Base-by-base conservation (phyloP, 1,140 invertebrate species). In the Meloidogyne hapla region DNA sequence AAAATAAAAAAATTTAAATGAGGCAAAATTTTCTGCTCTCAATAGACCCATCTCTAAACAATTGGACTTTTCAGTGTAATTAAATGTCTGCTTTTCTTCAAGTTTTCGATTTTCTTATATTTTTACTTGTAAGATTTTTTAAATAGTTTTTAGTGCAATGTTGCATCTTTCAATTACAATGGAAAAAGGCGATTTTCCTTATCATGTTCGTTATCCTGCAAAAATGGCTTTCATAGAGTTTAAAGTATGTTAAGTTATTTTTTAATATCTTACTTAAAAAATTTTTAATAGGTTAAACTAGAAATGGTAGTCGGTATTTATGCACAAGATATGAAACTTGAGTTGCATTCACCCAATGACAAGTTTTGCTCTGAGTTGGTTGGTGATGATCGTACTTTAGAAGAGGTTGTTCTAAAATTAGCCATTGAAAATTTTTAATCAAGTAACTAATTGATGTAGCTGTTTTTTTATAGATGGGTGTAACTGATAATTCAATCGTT, bases 271-370 rank as follows among this genome's bases (percentile, higher is more conserved):
- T 33, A 18, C 12, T 45, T 64, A 62, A 70, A 6, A 42, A 21
- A 12, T 33, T 23, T 75, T 45, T 26, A 69, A 71, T 79, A 78
- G 77, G 23, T 70, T 23, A 78, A 78, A 56, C 69, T 78, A 21
- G 76, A 78, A 71, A 25, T 78, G 40, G 77, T 78, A 25, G 77
- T 78, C 10, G 77, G 77, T 4, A 62, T 78, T 63, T 48, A 69
- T 64, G 25, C 78, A 23, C 66, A 66, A 26, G 77, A 79, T 26
- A 78, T 78, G 77, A 78, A 79, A 66, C 48, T 78, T n/a, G 66
- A 78, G 25, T 66, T 78, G 45, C 68, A 66, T 38, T 64, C 40
- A n/a, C n/a, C 40, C 21, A 33, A 78, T 21, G 78, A 69, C 0
- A 78, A 78, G 67, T 78, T 78, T 61, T 42, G 77, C 13, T 26